phyloP scores from a whole-genome alignment of 2,797 vertebrate genomes.

The Loriculus beryllinus region DNA sequence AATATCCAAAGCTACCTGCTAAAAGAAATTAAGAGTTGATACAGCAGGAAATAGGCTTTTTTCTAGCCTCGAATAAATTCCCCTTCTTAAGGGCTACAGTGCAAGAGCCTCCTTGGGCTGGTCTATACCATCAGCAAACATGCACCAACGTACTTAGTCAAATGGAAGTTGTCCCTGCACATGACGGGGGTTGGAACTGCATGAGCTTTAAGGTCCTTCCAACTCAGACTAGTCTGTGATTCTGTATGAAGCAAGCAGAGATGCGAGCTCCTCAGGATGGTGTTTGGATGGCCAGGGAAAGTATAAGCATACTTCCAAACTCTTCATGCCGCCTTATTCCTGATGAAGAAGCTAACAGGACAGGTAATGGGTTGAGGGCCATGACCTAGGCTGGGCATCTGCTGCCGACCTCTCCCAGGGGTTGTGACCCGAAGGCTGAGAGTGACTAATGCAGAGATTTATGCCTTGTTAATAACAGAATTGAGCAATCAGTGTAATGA shows the following conservation, averaged over 20 bases:
- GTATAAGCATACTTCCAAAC: neutral
- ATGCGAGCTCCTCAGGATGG: neutral
- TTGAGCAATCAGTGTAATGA: conserved; percentile 50
- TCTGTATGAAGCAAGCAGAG: neutral
- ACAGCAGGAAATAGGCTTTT: neutral
- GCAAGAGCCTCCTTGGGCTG: neutral
- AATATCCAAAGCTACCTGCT: neutral
- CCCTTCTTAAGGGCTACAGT: neutral
- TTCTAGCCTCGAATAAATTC: neutral
- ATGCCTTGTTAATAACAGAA: conserved; percentile 56
- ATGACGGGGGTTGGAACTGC: neutral
- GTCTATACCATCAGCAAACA: fast-evolving
- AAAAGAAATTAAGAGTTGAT: neutral
- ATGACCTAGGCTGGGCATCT: neutral
- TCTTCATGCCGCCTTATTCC: neutral
- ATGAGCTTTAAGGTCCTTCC: neutral
- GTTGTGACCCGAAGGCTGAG: neutral
- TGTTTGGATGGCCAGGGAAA: neutral
- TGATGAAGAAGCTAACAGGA: neutral
- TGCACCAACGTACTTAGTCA: neutral
- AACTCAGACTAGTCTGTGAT: neutral
- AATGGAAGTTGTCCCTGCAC: neutral
- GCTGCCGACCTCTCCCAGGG: neutral
- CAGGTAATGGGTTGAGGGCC: neutral
- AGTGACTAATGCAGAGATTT: neutral